Conservation (phyloP, 1,140 invertebrate genomes). For the Caenorhabditis remanei region DNA sequence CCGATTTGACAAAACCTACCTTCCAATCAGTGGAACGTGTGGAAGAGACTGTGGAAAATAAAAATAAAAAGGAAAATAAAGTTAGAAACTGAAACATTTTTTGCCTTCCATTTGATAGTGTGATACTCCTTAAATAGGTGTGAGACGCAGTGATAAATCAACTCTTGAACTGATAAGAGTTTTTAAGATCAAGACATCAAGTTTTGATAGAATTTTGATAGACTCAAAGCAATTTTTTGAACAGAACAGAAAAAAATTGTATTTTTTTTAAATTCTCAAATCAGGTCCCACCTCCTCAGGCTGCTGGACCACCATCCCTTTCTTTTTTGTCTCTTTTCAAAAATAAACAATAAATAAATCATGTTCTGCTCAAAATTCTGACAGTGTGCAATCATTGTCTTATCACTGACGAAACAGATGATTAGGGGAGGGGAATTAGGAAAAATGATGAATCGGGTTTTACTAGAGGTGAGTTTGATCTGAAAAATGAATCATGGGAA, state of each 20-base stretch:
- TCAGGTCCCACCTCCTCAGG: too few species aligned
- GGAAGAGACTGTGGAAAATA: neutral
- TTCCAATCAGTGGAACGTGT: neutral
- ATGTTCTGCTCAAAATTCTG: slow-evolving; percentile 5
- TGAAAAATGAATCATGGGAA: neutral
- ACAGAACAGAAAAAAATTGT: neutral
- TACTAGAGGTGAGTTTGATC: too few species aligned
- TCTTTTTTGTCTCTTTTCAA: too few species aligned
- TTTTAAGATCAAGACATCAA: neutral
- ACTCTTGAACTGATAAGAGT: slow-evolving; percentile 5
- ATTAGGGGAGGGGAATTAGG: neutral
- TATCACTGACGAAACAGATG: slow-evolving; percentile 1
- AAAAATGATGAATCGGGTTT: slow-evolving; percentile 4
- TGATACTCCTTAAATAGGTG: neutral
- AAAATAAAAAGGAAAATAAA: neutral
- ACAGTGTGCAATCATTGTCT: neutral
- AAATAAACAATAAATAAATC: too few species aligned
- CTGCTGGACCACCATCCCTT: too few species aligned
- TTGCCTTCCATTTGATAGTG: neutral
- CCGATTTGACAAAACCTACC: neutral
- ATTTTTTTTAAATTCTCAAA: too few species aligned
- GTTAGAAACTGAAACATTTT: neutral
- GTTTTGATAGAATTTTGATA: too few species aligned
- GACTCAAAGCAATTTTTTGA: neutral
- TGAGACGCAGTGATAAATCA: slow-evolving; percentile 16